Base-by-base conservation (phyloP, 1,140 invertebrate genomes). In the Schlechtendalia chinensis region DNA sequence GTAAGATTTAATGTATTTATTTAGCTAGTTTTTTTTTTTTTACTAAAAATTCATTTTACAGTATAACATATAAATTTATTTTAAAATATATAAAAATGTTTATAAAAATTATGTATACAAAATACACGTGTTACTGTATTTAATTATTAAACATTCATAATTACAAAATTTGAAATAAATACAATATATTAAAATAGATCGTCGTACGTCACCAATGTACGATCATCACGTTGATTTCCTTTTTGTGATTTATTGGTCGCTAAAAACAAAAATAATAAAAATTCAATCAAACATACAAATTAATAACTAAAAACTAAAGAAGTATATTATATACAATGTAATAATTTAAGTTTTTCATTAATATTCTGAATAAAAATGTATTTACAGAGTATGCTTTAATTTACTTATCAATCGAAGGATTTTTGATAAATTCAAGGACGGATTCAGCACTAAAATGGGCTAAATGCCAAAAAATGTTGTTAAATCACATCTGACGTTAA, bases 221-320 rank as follows among this genome's bases (percentile, higher is more conserved):
- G 74, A 24, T 77, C 74, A 47, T 77, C 74, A 32, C 74, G 56
- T 77, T 77, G 74, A 45, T 77, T 77, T 77, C 74, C 74, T 61
- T 77, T 77, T 77, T 77, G 74, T 45, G 74, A 77, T 77, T 77
- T 77, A 77, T 77, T 77, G 11, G 74, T 77, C 22, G 74, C 74
- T 77, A 39, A 50, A 50, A 56, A 74, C 8, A 39, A 39, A 39
- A 3, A 39, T 8, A 74, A 12, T n/a, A 1, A 74, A 74, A 74
- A 74, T 17, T 39, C 14, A 45, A n/a, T 39, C 12, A 45, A 1
- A 67, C 11, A 67, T 8, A 32, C 29, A 22, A 39, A 10, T 67
- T 67, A 11, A 67, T 1, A 22, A 39, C 32, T 39, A 65, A 65
- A 39, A 67, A 2, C 16, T 67, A 50, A 4, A 45, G 10, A 5